Base-by-base conservation (phyloP, 2,888 invertebrate genomes). In the Pristionchus maxplancki region DNA sequence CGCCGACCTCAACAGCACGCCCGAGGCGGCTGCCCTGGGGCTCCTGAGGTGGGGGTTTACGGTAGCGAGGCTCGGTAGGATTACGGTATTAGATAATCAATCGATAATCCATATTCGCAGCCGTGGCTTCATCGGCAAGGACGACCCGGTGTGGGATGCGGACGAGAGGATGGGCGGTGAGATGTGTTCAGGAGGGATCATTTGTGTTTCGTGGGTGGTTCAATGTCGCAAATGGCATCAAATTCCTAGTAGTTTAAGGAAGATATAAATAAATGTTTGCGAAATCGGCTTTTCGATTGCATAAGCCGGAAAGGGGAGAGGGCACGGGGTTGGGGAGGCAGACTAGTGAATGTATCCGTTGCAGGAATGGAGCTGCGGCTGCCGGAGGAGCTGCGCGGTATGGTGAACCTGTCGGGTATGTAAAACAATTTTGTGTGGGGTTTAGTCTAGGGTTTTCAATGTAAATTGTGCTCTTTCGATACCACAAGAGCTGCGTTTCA, bases 1-100 rank as follows among this genome's bases (percentile, higher is more conserved):
- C 44, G 4, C n/a, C 44, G 78, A 78, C 48, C 78, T 78, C 44
- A 78, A 78, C 78, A 78, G 78, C 78, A 44, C 44, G 44, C 78
- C 78, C 17, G 78, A 78, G 17, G n/a, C 44, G 24, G 78, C 78
- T 0, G 78, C 44, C 2, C 28, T 78, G n/a, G 78, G 44, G 78
- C 44, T 78, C 37, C 78, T 78, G 48, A 24, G 28, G 44, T 28
- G 11, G 11, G 44, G 44, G 44, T 11, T 9, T 44, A 44, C 44
- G 6, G 44, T 44, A 6, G 44, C 11, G 44, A 9, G 44, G 8
- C 11, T 6, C 11, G 11, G 44, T 6, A 44, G 8, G 44, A 44
- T 5, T 58, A 58, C n/a, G n/a, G 58, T n/a, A 58, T 9, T 24
- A 9, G 24, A 24, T 24, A n/a, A 24, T 6, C n/a, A 8, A 9